Evolutionary conservation across 2,888 invertebrate species (phyloP).

Genomic region (Auanema sp.): DNA sequence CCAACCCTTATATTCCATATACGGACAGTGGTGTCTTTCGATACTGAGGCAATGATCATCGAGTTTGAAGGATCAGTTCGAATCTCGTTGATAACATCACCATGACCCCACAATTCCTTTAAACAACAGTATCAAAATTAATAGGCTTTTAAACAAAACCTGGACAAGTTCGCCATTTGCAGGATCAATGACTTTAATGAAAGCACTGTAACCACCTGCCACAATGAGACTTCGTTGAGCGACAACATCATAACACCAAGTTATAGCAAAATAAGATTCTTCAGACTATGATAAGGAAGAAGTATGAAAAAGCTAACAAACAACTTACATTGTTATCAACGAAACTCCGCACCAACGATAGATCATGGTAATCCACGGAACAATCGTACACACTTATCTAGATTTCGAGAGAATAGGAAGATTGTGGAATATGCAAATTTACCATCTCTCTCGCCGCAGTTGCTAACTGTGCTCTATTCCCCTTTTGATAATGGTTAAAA

Average conservation of each 20-base stretch:
- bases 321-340: conserved; percentile 17
- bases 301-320: neutral
- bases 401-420: neutral
- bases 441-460: conserved; percentile 15
- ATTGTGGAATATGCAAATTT: neutral
- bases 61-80: conserved; percentile 39
- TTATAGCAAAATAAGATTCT: conserved; percentile 24
- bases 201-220: conserved; percentile 11
- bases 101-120: conserved; percentile 41
- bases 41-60: conserved; percentile 47
- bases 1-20: conserved; percentile 40
- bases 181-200: conserved; percentile 18
- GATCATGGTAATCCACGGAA: neutral
- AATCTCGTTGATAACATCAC: conserved; percentile 52
- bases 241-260: conserved; percentile 26
- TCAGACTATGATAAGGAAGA: conserved; percentile 10
- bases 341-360: conserved; percentile 5
- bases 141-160: too few relatives aligned
- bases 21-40: conserved; percentile 50
- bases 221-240: conserved; percentile 3
- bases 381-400: conserved; percentile 2
- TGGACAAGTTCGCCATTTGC: neutral
- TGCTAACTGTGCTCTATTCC: conserved; percentile 2
- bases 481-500: conserved; percentile 9
- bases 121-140: conserved; percentile 10